Evolutionary conservation across 1,140 invertebrate genomes (phyloP), one percentile per base, ranked within the genome.

Genomic region (Semibalanus balanoides): DNA sequence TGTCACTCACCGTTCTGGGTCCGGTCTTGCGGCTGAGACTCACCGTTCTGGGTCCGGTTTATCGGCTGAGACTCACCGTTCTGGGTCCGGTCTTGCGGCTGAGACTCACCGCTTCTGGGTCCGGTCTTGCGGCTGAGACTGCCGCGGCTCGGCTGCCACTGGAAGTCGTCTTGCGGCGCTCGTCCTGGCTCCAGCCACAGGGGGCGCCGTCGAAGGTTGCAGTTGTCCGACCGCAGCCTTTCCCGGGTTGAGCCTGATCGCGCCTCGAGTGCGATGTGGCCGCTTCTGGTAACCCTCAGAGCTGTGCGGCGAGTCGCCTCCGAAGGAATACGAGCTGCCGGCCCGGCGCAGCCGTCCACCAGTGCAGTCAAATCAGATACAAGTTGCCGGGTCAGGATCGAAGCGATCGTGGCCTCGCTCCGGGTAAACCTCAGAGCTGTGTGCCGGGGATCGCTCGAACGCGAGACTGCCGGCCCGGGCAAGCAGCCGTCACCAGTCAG

Each of bases 161-260:
- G 87, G 79, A 90, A 90, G 79, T 90, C 88, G 79, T 89, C 89
- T n/a, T n/a, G n/a, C n/a, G n/a, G 31, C 86, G 86, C 29, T 86
- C 84, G 31, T 88, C 87, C 80, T 90, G 90, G 29, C 81, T 86
- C 89, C 89, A 90, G 11, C 88, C 87, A 81, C 89, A 90, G 76
- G 89, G 86, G 27, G 88, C 88, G 17, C 87, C 87, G 76, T 90
- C 89, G 79, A 90, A 90, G 29, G 88, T n/a, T 89, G 77, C 89
- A 90, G 80, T n/a, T 89, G 89, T 19, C 88, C 88, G 43, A 83
- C n/a, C 81, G 78, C 87, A 88, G 14, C 85, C 84, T 3, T 82
- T 81, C 0, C 87, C 25, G 28, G 27, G 14, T 70, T 86, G 31
- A 89, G 82, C 77, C 86, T 86, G 31, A 90, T 83, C 77, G 89